Conservation (phyloP, 2,888 invertebrate species). For the Heliconius erato region DNA sequence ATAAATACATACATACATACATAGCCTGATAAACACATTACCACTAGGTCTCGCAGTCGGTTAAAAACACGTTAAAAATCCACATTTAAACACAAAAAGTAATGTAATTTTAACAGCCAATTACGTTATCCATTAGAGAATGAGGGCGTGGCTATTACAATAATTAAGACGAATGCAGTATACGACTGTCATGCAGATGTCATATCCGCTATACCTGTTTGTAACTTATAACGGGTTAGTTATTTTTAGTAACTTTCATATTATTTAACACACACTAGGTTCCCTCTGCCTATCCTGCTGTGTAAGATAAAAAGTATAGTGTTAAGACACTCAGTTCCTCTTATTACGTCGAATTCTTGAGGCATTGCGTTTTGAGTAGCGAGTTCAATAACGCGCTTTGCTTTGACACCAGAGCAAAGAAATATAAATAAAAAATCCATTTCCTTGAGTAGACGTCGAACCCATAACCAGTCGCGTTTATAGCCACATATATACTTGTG, state of each 20-base stretch:
- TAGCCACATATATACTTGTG: too few species aligned
- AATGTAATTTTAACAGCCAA: constrained; percentile 17
- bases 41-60: background rate
- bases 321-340: too few species aligned
- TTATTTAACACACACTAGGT: too few species aligned
- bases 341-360: too few species aligned
- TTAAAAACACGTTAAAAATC: background rate
- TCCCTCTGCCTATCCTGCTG: too few species aligned
- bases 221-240: background rate
- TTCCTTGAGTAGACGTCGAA: too few species aligned
- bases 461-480: too few species aligned
- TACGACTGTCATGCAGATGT: constrained; percentile 42
- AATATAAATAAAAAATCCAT: too few species aligned
- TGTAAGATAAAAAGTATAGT: too few species aligned
- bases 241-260: constrained; percentile 9
- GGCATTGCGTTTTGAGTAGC: too few species aligned
- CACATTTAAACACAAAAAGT: background rate
- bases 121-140: constrained; percentile 19
- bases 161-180: constrained; percentile 52
- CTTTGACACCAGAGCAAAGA: too few species aligned
- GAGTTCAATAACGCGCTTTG: too few species aligned
- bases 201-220: constrained; percentile 38
- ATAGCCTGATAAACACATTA: background rate
- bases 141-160: constrained; percentile 48
- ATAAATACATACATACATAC: background rate